Conservation (phyloP, 2,797 vertebrate genomes). For the Chloroceryle inda region DNA sequence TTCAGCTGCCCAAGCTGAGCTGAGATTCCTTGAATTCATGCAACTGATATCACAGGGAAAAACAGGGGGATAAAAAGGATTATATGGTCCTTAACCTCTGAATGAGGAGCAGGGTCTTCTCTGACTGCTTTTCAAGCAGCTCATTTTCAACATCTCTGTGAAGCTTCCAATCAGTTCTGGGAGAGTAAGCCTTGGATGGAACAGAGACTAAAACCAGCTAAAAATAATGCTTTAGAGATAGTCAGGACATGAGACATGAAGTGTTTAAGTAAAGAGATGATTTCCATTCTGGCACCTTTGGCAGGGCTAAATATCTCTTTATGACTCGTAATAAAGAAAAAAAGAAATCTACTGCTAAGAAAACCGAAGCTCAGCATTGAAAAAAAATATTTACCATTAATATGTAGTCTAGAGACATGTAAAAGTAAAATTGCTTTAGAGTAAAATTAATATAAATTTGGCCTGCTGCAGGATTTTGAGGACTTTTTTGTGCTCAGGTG, state of each 20-base stretch:
- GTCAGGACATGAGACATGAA: slow-evolving; percentile 33
- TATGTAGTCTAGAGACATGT: background rate
- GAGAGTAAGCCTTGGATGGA: background rate
- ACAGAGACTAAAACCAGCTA: slow-evolving; percentile 2
- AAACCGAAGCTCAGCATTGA: background rate
- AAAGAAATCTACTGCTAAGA: background rate
- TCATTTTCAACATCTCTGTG: background rate
- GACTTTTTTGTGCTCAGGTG: slow-evolving; percentile 52
- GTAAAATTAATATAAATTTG: slow-evolving; percentile 60
- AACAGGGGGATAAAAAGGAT: background rate
- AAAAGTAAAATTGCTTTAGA: slow-evolving; percentile 44
- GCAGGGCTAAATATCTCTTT: slow-evolving; percentile 39
- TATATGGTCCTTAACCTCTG: background rate
- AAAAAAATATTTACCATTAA: background rate
- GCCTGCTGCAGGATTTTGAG: slow-evolving; percentile 4
- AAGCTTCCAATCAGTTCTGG: slow-evolving; percentile 25
- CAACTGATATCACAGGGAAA: background rate
- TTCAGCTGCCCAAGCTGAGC: background rate
- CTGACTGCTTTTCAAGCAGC: background rate
- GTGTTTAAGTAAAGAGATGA: slow-evolving; percentile 57
- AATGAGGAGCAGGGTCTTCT: background rate
- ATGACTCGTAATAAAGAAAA: background rate
- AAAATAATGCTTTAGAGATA: slow-evolving; percentile 33
- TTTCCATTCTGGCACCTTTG: slow-evolving; percentile 60
- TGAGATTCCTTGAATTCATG: background rate